Evolutionary conservation across 2,797 vertebrate genomes (phyloP), one percentile per base, ranked within the genome.

Genomic region (Takifugu ocellatus): DNA sequence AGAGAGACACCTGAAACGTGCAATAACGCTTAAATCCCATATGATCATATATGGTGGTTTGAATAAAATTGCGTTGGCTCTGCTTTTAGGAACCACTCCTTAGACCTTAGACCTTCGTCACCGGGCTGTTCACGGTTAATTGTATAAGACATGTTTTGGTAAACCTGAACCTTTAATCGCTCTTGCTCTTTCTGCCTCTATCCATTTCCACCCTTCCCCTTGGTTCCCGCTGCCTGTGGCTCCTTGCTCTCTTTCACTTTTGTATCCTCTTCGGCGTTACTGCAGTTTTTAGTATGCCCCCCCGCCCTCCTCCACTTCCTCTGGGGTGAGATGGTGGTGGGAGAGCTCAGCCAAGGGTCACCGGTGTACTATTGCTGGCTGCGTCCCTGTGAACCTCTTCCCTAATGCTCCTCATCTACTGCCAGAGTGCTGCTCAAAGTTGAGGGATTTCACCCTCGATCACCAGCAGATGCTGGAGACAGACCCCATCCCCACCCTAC

Each of bases 271-370:
- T 73, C 66, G 59, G 52, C 70, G 58, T 78, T 84, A 49, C 77
- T 81, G 73, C 57, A 70, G 57, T 74, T 79, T 29, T 77, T 77
- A 84, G 47, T 62, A 59, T 77, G 72, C 42, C 59, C 71, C 77
- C 75, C 63, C 70, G 74, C 81, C 75, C 79, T 75, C 70, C 62
- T 59, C 73, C 77, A 66, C 84, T 87, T 87, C 85, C 83, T 85
- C 80, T 80, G 83, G 78, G 84, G 71, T 68, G 74, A 86, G 85
- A 81, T 85, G 73, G 77, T 82, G 64, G 68, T 66, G 56, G 72
- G 70, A 72, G 72, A 88, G 89, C 90, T 91, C 90, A 91, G 90
- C 87, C 87, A 89, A 87, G 85, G 90, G 84, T 91, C 88, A 88
- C 39, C 56, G 70, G 71, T 79, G 74, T 78, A 79, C 78, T 84